Conservation (phyloP, 2,797 vertebrate genomes). For the Carapus acus region DNA sequence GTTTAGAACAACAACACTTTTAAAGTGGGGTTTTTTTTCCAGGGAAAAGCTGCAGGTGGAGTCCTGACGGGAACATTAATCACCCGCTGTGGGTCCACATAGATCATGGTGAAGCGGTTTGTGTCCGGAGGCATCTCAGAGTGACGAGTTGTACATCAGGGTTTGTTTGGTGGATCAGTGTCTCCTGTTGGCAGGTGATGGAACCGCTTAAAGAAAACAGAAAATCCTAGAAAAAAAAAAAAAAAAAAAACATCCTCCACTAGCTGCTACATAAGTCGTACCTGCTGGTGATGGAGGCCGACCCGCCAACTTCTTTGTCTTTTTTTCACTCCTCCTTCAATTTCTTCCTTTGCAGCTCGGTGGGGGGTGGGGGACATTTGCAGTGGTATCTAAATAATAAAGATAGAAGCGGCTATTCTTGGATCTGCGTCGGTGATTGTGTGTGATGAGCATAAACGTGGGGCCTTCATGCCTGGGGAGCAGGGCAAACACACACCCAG, state of each 20-base stretch:
- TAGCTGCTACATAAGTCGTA: background rate
- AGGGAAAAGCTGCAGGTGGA: conserved; percentile 18
- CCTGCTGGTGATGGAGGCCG: too few species aligned
- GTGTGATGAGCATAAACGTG: conserved; percentile 51
- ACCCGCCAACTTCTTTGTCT: too few species aligned
- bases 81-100: conserved; percentile 60
- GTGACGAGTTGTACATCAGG: conserved; percentile 66
- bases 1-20: too few species aligned
- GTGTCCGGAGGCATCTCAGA: conserved; percentile 52
- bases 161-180: conserved; percentile 53
- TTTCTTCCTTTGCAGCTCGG: conserved; percentile 28
- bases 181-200: conserved; percentile 41
- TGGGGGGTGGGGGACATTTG: conserved; percentile 9
- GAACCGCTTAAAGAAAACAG: conserved; percentile 25
- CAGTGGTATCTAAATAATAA: conserved; percentile 27
- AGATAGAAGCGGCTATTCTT: conserved; percentile 37
- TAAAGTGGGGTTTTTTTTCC: too few species aligned
- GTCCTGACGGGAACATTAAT: conserved; percentile 63
- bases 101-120: conserved; percentile 64
- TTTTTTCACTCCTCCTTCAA: conserved; percentile 19
- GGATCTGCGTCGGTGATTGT: conserved; percentile 47
- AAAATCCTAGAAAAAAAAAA: conserved; percentile 15
- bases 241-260: conserved; percentile 21
- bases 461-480: conserved; percentile 12
- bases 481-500: conserved; percentile 5